Conservation (phyloP, 2,113 vertebrate genomes). For the Cercocebus atys region DNA sequence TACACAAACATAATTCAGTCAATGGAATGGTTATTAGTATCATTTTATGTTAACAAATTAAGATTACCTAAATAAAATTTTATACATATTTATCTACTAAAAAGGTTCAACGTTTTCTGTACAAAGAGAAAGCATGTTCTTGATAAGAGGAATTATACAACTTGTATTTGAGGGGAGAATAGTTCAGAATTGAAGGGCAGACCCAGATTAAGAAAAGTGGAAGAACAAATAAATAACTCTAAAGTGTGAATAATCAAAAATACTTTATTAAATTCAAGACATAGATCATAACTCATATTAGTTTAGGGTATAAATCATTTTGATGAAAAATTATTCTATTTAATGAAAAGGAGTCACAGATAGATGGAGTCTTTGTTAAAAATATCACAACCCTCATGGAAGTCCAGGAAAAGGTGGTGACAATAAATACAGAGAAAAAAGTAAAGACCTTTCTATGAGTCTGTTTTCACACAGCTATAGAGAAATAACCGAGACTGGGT, state of each 20-base stretch:
- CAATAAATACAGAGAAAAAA: conserved; percentile 76
- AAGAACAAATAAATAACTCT: conserved; percentile 52
- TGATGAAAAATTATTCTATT: conserved; percentile 73
- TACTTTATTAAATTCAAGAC: conserved; percentile 64
- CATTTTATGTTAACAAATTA: neutral
- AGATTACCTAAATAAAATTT: neutral
- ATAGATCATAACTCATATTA: conserved; percentile 50
- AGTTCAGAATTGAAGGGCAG: conserved; percentile 35
- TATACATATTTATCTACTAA: neutral
- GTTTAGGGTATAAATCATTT: conserved; percentile 73
- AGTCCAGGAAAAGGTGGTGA: conserved; percentile 53
- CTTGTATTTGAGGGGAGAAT: neutral
- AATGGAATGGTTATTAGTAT: neutral
- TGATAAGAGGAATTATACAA: neutral
- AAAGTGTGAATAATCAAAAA: conserved; percentile 66
- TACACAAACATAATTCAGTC: neutral
- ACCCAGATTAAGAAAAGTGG: conserved; percentile 30
- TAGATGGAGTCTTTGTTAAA: conserved; percentile 70
- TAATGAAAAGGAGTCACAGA: conserved; percentile 78
- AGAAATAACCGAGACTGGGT: too few species aligned
- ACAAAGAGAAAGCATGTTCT: neutral
- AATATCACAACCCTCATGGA: conserved; percentile 58
- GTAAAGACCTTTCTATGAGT: neutral
- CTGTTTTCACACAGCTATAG: too few species aligned
- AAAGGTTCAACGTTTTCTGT: neutral